phyloP scores from a whole-genome alignment of 2,888 invertebrate species.

The Torymus auratus region DNA sequence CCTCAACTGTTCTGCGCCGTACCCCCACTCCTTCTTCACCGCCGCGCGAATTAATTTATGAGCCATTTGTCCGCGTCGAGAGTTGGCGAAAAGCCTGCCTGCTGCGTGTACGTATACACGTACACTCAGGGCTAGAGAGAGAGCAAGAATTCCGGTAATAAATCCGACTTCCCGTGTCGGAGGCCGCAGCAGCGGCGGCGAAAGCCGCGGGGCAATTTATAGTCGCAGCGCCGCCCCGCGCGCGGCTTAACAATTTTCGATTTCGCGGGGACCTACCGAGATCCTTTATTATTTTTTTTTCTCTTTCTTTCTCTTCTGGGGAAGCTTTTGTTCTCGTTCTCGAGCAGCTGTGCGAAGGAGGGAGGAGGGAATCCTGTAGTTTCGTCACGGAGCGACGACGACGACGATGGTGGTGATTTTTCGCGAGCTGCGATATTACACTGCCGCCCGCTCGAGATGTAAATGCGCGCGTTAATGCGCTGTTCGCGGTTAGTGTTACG shows the following conservation, averaged over 20 bases:
- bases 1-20: neutral
- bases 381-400: no score
- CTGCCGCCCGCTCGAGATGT: neutral
- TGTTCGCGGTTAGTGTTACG: no score
- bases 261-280: conserved; percentile 29
- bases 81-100: conserved; percentile 56
- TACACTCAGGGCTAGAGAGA: conserved; percentile 1
- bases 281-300: neutral
- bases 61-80: conserved; percentile 63
- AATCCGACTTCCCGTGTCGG: conserved; percentile 62
- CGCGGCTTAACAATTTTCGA: conserved; percentile 61
- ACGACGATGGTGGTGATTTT: no score
- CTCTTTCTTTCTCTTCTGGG: neutral
- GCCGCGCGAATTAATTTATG: conserved; percentile 61
- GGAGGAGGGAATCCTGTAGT: no score
- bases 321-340: no score
- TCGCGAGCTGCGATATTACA: no score
- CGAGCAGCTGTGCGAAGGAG: no score
- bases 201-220: conserved; percentile 61
- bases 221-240: conserved; percentile 54
- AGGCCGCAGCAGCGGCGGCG: conserved; percentile 44
- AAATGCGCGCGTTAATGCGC: no score
- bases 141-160: conserved; percentile 62
- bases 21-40: no score
- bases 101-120: conserved; percentile 11